Base-by-base conservation (phyloP, 1,140 invertebrate genomes). In the Pristionchus pacificus region DNA sequence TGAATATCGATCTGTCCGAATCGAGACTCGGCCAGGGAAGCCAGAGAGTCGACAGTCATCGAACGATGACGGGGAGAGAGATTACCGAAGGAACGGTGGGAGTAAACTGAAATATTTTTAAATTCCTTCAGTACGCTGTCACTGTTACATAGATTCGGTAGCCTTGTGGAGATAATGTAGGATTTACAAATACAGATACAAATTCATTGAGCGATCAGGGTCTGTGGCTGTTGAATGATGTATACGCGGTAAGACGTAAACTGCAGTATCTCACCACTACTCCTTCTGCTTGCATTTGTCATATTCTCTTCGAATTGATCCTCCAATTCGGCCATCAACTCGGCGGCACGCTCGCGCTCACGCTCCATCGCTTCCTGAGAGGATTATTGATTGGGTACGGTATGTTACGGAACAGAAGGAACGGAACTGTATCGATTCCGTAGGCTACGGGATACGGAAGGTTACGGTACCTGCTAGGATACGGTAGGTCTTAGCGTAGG, bases 1-100 rank as follows among this genome's bases (percentile, higher is more conserved):
- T 73, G 71, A 19, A 73, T 66, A 33, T 73, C 62, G 61, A 73
- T 68, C 28, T 66, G 55, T 28, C 71, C 71, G 29, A 70, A 68
- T 55, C 71, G 65, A 32, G 55, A 68, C 32, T 73, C 71, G 14
- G 67, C 71, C 33, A 57, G 27, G 13, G 67, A 68, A n/a, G 65
- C 65, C 60, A 67, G 15, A 33, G 65, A 60, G 27, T 73, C 71
- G 60, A 73, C 32, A 33, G 71, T 73, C 59, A 72, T 68, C 0
- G 71, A 55, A 60, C 71, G 71, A 73, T 64, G 25, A 19, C 38
- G 38, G 38, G 38, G 6, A 19, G 38, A 49, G 38, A 49, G 38
- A 49, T 49, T 49, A 49, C 38, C 38, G 38, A 49, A 6, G 6
- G 38, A 49, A 49, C 6, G 38, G 6, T 10, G 19, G 6, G 38